Evolutionary conservation across 2,113 vertebrate genomes (phyloP).

Genomic region (Prunella fulvescens): DNA sequence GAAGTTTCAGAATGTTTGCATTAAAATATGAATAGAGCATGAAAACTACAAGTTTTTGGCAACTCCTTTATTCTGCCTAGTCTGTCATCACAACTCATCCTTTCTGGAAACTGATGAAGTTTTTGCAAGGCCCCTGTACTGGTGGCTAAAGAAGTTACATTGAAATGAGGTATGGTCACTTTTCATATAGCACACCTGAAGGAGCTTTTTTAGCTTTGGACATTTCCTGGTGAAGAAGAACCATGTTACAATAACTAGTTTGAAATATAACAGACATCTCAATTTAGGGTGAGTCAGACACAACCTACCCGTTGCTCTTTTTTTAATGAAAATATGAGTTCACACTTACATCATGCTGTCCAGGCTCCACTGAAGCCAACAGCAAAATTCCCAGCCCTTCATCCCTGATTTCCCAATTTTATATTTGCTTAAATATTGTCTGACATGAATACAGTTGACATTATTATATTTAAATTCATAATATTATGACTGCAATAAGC

Average conservation of each 20-base stretch:
- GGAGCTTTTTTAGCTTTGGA: not conserved
- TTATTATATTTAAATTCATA: not conserved
- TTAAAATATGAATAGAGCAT: not conserved
- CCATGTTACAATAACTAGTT: not conserved
- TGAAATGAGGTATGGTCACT: not conserved
- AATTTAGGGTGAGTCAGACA: not conserved
- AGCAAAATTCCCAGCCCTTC: not conserved
- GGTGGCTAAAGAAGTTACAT: not conserved
- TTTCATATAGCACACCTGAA: not conserved
- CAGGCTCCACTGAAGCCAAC: not conserved
- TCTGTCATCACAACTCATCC: not conserved
- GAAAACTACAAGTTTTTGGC: not conserved
- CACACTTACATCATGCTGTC: not conserved
- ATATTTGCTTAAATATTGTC: not conserved
- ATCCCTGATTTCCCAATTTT: not conserved
- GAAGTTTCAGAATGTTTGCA: not conserved
- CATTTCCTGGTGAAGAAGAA: not conserved
- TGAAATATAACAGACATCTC: not conserved
- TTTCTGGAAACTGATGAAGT: not conserved
- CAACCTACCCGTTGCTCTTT: not conserved
- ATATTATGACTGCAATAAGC: not conserved
- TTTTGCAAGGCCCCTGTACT: not conserved
- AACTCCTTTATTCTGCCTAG: not conserved
- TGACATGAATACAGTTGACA: not conserved
- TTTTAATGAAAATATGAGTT: not conserved